These are phyloP conservation scores for Melipona beecheii DNA, from an alignment of 2,888 invertebrate species.

Conservation along the genomic window DNA sequence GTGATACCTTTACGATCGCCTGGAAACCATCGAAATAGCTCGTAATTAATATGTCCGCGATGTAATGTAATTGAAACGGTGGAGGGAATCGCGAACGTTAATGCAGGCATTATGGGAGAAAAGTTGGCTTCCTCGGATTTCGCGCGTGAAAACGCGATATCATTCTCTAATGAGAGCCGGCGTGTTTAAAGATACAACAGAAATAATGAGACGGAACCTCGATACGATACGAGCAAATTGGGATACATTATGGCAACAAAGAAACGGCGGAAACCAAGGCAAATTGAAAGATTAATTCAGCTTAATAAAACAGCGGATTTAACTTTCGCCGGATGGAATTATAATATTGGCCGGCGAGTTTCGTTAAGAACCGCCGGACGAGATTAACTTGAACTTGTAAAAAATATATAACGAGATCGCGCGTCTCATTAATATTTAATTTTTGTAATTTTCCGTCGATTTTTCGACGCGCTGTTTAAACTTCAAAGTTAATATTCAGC, in stretches of 20 bases:
- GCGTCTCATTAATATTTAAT: too few species aligned
- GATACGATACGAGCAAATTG: conserved; percentile 17
- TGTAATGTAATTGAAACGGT: conserved; percentile 30
- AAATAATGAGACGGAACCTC: conserved; percentile 36
- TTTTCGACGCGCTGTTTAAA: too few species aligned
- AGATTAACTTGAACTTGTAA: background rate
- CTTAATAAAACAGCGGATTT: conserved; percentile 18
- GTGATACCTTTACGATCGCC: conserved; percentile 5
- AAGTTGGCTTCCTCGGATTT: conserved; percentile 44
- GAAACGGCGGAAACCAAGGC: conserved; percentile 17
- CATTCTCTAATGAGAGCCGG: conserved; percentile 32
- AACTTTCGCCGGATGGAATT: background rate
- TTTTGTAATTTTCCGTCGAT: too few species aligned
- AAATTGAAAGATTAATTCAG: conserved; percentile 29
- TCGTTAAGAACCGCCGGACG: too few species aligned
- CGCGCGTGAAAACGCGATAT: conserved; percentile 34
- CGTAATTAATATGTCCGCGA: conserved; percentile 30
- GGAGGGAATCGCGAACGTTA: conserved; percentile 38
- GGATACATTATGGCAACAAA: conserved; percentile 37
- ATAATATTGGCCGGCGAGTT: background rate
- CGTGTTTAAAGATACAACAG: conserved; percentile 37
- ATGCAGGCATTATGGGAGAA: conserved; percentile 21
- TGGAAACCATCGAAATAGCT: background rate
- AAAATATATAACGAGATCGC: too few species aligned
- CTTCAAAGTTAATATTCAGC: too few species aligned